Conservation (phyloP, 2,888 invertebrate genomes). For the Tiliacea aurago region DNA sequence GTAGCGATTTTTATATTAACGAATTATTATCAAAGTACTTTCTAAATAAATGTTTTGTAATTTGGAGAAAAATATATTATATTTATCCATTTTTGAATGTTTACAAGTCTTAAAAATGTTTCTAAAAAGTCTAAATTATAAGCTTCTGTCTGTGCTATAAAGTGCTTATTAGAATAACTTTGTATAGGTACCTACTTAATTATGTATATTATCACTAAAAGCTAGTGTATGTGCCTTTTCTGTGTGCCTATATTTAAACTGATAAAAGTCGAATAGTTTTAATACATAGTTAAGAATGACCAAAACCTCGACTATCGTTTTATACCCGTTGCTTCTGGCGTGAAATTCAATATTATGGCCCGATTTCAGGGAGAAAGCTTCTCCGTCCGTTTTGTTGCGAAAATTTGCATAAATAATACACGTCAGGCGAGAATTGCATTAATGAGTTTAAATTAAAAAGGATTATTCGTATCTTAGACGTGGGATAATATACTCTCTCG, state of each 20-base stretch:
- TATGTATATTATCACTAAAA: conserved; percentile 21
- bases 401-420: background rate
- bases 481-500: background rate
- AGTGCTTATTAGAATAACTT: conserved; percentile 33
- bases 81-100: background rate
- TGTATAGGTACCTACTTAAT: background rate
- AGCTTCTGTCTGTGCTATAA: conserved; percentile 10
- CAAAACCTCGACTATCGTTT: background rate
- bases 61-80: background rate
- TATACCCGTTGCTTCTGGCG: background rate
- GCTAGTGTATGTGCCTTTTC: conserved; percentile 44
- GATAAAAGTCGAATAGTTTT: conserved; percentile 22
- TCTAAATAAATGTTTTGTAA: background rate
- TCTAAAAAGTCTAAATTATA: background rate
- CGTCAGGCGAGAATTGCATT: background rate
- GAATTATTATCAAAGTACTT: background rate
- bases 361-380: background rate
- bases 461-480: too few species aligned
- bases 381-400: background rate
- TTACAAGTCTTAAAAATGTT: background rate
- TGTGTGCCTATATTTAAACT: conserved; percentile 41
- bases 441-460: background rate
- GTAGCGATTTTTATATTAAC: conserved; percentile 4
- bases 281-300: conserved; percentile 13
- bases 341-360: background rate